phyloP scores from a whole-genome alignment of 1,140 invertebrate genomes.

The Drosophila grimshawi region DNA sequence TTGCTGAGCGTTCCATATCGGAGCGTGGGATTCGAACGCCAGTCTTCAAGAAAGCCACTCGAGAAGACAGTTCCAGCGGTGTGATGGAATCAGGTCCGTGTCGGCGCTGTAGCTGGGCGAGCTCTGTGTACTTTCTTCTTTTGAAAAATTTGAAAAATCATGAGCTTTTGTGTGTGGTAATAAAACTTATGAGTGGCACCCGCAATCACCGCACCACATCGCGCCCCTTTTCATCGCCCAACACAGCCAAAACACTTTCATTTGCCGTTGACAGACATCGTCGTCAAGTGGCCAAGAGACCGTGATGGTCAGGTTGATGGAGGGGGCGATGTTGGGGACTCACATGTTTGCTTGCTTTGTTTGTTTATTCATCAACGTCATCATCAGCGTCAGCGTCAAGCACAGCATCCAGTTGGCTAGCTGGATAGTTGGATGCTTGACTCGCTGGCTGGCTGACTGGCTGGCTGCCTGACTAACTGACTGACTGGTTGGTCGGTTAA shows the following conservation, averaged over 20 bases:
- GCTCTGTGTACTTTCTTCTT: constrained; percentile 47
- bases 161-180: constrained; percentile 60
- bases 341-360: constrained; percentile 49
- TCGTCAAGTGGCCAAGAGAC: constrained; percentile 72
- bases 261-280: constrained; percentile 67
- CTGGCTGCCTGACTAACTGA: constrained; percentile 1
- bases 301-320: constrained; percentile 16
- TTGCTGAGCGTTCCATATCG: constrained; percentile 37
- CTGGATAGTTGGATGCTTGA: constrained; percentile 26
- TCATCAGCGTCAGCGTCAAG: constrained; percentile 48
- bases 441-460: constrained; percentile 1
- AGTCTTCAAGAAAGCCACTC: constrained; percentile 27
- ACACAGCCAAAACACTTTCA: constrained; percentile 43
- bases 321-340: background rate
- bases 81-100: constrained; percentile 18
- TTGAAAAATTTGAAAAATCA: constrained; percentile 55
- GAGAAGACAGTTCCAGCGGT: constrained; percentile 12
- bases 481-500: constrained; percentile 19
- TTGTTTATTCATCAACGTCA: constrained; percentile 65
- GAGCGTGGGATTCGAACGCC: constrained; percentile 41
- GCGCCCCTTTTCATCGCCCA: constrained; percentile 42
- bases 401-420: constrained; percentile 51
- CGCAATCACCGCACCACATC: constrained; percentile 46
- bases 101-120: constrained; percentile 12
- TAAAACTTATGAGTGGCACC: constrained; percentile 63